Conservation (phyloP, 2,888 invertebrate species). For the Pyrrhosoma nymphula region DNA sequence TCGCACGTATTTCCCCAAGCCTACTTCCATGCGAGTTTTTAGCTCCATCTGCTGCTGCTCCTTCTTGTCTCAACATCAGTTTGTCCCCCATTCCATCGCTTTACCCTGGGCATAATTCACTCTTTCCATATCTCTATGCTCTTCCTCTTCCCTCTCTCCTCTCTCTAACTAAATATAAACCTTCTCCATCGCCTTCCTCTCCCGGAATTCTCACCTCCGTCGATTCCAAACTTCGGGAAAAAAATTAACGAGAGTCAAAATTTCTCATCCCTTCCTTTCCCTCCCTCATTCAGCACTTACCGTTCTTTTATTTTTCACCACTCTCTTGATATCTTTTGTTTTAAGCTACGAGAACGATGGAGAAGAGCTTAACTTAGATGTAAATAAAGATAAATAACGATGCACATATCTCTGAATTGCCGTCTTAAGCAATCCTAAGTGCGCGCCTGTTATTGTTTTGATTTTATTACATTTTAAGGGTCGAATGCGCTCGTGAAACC, state of each 20-base stretch:
- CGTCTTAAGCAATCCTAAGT: neutral
- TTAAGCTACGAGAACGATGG: neutral
- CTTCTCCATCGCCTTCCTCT: neutral
- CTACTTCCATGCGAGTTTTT: constrained; percentile 36
- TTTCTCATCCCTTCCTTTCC: neutral
- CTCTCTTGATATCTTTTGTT: neutral
- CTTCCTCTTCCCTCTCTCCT: neutral
- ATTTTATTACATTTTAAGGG: neutral
- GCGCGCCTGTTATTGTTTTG: neutral
- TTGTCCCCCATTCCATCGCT: neutral
- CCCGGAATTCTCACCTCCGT: neutral
- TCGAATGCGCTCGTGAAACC: neutral
- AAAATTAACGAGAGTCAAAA: neutral
- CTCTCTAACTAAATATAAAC: neutral
- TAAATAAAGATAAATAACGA: neutral
- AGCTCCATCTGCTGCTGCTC: constrained; percentile 19
- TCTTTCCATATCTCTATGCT: neutral
- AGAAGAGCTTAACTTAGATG: neutral
- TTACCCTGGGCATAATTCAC: neutral
- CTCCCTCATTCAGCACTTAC: no score
- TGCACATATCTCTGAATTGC: neutral
- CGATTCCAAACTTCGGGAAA: neutral
- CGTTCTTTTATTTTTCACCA: neutral
- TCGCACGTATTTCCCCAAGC: neutral
- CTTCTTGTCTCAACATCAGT: constrained; percentile 6